Conservation (phyloP, 2,113 vertebrate genomes). For the Tupaia tana region DNA sequence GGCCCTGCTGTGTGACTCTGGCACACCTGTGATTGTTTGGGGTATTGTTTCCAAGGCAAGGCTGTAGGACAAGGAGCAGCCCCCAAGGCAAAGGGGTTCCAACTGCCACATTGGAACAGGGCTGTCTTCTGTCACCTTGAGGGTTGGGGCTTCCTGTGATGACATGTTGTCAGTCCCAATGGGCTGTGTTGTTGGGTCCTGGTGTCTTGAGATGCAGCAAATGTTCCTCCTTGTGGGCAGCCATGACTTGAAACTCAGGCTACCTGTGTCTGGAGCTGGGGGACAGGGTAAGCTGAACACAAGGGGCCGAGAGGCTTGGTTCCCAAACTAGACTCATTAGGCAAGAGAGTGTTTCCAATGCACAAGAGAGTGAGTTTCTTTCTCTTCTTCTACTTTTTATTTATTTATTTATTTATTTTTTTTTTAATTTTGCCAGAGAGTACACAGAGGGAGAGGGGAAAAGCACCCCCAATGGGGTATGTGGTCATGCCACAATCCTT, state of each 20-base stretch:
- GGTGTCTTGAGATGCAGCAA: background rate
- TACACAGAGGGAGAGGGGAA: too few relatives aligned
- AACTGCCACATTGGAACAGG: fast-evolving
- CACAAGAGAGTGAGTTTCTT: too few relatives aligned
- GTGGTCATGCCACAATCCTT: too few relatives aligned
- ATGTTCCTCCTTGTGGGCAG: background rate
- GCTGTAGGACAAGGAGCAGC: background rate
- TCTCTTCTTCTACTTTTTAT: too few relatives aligned
- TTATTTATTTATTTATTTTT: too few relatives aligned
- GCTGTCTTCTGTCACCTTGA: background rate
- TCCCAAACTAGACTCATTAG: background rate
- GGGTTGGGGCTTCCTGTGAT: background rate
- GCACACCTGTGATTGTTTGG: too few relatives aligned
- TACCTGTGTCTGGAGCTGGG: background rate
- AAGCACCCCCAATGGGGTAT: too few relatives aligned
- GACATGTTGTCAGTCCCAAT: background rate
- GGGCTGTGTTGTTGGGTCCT: background rate
- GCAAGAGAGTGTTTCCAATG: background rate
- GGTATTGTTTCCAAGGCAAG: background rate
- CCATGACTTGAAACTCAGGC: background rate
- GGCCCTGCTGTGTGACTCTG: background rate
- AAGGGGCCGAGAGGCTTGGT: background rate
- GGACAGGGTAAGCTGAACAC: background rate
- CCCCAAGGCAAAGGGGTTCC: background rate
- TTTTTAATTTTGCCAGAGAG: too few relatives aligned